phyloP scores from a whole-genome alignment of 2,113 vertebrate species.

The Vidua macroura region DNA sequence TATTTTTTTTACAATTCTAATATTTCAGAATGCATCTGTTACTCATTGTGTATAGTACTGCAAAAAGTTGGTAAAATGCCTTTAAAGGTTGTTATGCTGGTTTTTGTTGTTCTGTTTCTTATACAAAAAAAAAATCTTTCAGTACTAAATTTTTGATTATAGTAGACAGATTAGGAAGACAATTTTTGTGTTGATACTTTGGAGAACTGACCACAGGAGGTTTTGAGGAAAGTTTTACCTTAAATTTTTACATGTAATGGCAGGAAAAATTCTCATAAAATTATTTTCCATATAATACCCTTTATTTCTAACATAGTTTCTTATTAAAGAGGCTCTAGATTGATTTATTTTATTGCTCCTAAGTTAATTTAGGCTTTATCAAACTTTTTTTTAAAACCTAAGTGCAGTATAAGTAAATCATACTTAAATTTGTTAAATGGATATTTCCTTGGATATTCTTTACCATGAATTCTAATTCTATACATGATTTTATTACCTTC shows the following conservation, averaged over 20 bases:
- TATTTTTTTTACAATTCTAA: neutral
- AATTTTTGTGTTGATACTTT: neutral
- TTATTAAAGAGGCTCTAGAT: conserved; percentile 1
- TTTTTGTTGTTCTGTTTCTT: conserved; percentile 3
- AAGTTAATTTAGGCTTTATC: neutral
- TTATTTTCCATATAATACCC: neutral
- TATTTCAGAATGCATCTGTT: neutral
- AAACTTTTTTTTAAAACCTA: neutral
- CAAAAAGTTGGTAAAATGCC: neutral
- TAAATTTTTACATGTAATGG: neutral
- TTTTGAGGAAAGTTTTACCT: neutral
- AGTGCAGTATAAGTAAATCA: conserved; percentile 10
- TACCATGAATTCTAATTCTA: neutral
- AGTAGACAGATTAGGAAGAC: neutral
- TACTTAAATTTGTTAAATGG: neutral
- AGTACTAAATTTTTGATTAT: neutral
- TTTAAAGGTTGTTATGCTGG: neutral
- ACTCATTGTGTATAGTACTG: neutral
- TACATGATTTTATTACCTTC: neutral
- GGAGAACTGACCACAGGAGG: neutral
- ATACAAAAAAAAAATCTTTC: neutral
- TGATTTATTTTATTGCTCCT: neutral
- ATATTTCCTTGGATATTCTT: neutral
- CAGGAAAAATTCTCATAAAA: conserved; percentile 1
- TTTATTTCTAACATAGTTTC: conserved; percentile 31